phyloP scores from a whole-genome alignment of 1,140 invertebrate genomes.

The Brachionus rotundiformis region DNA sequence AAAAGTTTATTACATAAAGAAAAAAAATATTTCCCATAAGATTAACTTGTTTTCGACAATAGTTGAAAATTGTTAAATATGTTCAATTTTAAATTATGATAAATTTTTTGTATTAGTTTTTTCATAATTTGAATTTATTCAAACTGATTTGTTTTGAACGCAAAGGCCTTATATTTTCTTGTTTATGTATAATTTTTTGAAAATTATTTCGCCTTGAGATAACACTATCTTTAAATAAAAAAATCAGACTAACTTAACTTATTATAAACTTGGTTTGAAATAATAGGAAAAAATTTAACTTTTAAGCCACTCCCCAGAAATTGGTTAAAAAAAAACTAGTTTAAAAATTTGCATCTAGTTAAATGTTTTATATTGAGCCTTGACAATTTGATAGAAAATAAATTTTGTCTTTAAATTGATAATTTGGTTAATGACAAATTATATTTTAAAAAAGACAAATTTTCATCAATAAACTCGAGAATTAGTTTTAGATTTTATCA shows the following conservation, averaged over 20 bases:
- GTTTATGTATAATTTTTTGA: neutral
- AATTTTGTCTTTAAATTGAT: constrained; percentile 12
- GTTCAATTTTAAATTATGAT: neutral
- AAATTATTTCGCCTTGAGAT: neutral
- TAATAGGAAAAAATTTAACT: too few species aligned
- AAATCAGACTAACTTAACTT: too few species aligned
- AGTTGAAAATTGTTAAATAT: constrained; percentile 11
- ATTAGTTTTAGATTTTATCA: too few species aligned
- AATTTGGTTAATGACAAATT: neutral
- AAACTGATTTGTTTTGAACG: neutral
- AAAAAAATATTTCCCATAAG: neutral
- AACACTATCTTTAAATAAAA: neutral
- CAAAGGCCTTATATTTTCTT: neutral
- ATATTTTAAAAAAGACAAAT: too few species aligned
- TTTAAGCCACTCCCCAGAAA: constrained; percentile 2
- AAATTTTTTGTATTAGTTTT: neutral
- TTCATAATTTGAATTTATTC: neutral
- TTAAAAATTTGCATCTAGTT: neutral
- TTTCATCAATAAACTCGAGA: too few species aligned
- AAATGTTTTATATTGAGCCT: neutral
- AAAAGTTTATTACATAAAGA: neutral
- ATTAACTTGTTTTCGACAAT: neutral
- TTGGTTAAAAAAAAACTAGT: too few species aligned
- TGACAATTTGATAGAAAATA: neutral
- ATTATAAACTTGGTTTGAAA: too few species aligned